phyloP scores from a whole-genome alignment of 2,888 invertebrate species.

The Achlya flavicornis region DNA sequence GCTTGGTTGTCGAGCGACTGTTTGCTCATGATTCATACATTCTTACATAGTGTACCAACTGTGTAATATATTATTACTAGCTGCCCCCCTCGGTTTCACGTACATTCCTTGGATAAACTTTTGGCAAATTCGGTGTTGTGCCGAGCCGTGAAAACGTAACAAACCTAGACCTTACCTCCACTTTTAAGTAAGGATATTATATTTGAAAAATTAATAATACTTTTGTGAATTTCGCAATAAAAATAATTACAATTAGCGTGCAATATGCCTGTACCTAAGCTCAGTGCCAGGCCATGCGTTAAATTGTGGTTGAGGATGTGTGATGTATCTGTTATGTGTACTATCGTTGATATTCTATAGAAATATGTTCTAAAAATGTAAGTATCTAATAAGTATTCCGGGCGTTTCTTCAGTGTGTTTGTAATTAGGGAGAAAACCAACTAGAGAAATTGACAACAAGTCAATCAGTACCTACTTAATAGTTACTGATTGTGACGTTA shows the following conservation, averaged over 20 bases:
- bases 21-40: not conserved
- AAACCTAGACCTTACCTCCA: no score
- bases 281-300: constrained; percentile 19
- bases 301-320: constrained; percentile 42
- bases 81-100: no score
- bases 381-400: not conserved
- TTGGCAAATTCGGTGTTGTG: no score
- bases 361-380: not conserved
- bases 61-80: no score
- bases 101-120: no score
- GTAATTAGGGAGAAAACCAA: not conserved
- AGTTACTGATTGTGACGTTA: not conserved
- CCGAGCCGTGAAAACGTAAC: no score
- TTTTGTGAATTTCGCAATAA: no score
- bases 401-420: not conserved
- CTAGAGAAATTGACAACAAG: not conserved
- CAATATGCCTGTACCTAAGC: not conserved
- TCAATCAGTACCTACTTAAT: not conserved
- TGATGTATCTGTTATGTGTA: constrained; percentile 11
- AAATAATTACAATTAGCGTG: not conserved
- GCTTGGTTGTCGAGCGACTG: no score
- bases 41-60: not conserved
- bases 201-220: no score
- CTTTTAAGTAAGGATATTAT: no score
- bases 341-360: not conserved